Base-by-base conservation (phyloP, 2,113 vertebrate genomes). In the Oophaga pumilio region DNA sequence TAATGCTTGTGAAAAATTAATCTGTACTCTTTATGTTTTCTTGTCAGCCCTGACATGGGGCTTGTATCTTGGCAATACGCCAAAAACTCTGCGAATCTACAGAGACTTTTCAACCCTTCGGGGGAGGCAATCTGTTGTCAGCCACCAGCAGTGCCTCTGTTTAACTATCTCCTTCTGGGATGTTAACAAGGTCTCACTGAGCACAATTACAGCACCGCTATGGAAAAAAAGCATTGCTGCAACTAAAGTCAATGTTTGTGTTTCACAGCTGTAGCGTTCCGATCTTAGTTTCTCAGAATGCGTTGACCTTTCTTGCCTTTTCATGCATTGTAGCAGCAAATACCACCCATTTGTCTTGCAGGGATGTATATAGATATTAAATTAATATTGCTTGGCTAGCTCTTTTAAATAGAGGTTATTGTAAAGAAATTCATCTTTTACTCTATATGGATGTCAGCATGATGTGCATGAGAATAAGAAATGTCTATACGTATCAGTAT, bases 51-150 rank as follows among this genome's bases (percentile, higher is more conserved):
- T 95, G 33, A 80, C 90, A 88, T 91, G 93, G 93, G 93, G 90
- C 93, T 94, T 94, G 93, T 95, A 96, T 95, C 96, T 95, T 96
- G 94, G 96, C 96, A 97, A 96, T 93, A 90, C 91, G 94, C 94
- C 94, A 93, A 89, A n/a, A 89, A 90, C 91, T 93, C 91, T 91
- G 92, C 92, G 93, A 90, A 93, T 93, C 94, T 91, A 92, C 85
- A 89, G 94, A 94, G 94, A 94, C 89, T 90, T 76, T 20, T 91
- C 89, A 90, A 92, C 96, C 97, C 96, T 97, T 96, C 94, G 96
- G 95, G 97, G 97, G 96, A 96, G 96, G 96, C 95, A 96, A 94
- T 95, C 84, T 91, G 94, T 96, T 95, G 91, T 91, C 93, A 94
- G 94, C 94, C 92, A 93, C 91, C 90, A 90, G 91, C 92, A 92